Evolutionary conservation across 64 coral and sea anemone genomes (phyloP).

Genomic region (Porites australiensis): DNA sequence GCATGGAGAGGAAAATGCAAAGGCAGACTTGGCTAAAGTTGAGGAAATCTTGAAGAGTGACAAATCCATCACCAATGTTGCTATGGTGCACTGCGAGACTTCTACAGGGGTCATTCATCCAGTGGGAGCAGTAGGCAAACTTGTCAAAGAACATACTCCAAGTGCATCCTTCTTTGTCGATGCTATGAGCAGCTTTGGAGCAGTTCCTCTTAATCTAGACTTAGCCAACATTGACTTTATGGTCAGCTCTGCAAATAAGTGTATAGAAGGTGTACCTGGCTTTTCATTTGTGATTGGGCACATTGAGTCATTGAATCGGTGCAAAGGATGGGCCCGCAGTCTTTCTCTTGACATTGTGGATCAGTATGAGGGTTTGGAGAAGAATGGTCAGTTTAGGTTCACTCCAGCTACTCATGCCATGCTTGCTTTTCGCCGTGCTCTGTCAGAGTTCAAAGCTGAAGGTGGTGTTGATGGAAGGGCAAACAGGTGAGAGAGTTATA

Average conservation of each 20-base stretch:
- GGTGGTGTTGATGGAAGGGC: slow-evolving; percentile 95
- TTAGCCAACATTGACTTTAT: slow-evolving; percentile 84
- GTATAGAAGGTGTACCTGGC: slow-evolving; percentile 97
- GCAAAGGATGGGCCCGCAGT: slow-evolving; percentile 85
- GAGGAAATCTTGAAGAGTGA: slow-evolving; percentile 75
- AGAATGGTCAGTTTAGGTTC: slow-evolving; percentile 95
- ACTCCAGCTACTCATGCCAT: slow-evolving; percentile 96
- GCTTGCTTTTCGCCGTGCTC: slow-evolving; percentile 90
- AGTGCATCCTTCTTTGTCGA: slow-evolving; percentile 96
- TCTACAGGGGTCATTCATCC: slow-evolving; percentile 96
- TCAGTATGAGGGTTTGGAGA: slow-evolving; percentile 87
- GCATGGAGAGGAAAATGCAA: slow-evolving; percentile 75
- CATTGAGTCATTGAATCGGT: slow-evolving; percentile 73
- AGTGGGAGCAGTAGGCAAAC: slow-evolving; percentile 78
- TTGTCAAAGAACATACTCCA: slow-evolving; percentile 79
- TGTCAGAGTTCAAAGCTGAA: slow-evolving; percentile 82
- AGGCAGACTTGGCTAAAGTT: slow-evolving; percentile 77
- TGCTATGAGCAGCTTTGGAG: slow-evolving; percentile 99
- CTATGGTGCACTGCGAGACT: slow-evolving; percentile 98
- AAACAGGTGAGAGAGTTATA: slow-evolving; percentile 64
- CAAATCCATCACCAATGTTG: slow-evolving; percentile 76
- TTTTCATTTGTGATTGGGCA: slow-evolving; percentile 94
- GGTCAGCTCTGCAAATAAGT: slow-evolving; percentile 99
- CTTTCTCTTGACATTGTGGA: slow-evolving; percentile 90
- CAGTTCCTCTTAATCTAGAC: slow-evolving; percentile 89